A percentile compares a stretch with the other conserved stretches of the same genome.
These are phyloP conservation scores for Helicorthomorpha holstii DNA, from an alignment of 1,140 invertebrate genomes.

Conservation along the genomic window DNA sequence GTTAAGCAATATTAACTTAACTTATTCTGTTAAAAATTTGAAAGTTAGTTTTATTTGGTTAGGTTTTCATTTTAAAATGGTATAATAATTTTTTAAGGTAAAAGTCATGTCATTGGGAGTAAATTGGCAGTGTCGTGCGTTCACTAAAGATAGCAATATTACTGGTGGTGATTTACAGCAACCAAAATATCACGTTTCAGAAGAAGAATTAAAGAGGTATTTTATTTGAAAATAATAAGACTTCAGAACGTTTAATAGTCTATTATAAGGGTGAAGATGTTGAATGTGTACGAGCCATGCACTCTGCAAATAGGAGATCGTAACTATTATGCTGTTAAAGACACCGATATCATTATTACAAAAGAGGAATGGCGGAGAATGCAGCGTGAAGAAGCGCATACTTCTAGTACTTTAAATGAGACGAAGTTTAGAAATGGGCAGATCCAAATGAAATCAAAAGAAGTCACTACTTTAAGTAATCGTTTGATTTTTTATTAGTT, in stretches of 20 bases:
- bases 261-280: constrained; percentile 41
- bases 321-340: constrained; percentile 44
- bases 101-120: constrained; percentile 45
- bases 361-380: constrained; percentile 37
- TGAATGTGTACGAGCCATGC: constrained; percentile 76
- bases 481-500: background rate
- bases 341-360: constrained; percentile 35
- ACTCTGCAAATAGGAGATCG: constrained; percentile 73
- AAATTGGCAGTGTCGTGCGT: constrained; percentile 61
- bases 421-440: no score
- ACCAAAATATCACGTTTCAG: constrained; percentile 48
- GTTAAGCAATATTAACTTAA: no score
- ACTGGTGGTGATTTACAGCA: constrained; percentile 33
- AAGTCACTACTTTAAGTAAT: background rate
- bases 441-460: background rate
- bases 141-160: constrained; percentile 31
- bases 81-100: constrained; percentile 23
- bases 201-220: constrained; percentile 49
- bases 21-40: no score
- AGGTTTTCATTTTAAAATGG: background rate
- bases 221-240: background rate
- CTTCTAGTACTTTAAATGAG: background rate
- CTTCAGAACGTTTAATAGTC: constrained; percentile 4
- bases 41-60: background rate
- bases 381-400: constrained; percentile 10